Base-by-base conservation (phyloP, 1,140 invertebrate genomes). In the Saccostrea glomerata region DNA sequence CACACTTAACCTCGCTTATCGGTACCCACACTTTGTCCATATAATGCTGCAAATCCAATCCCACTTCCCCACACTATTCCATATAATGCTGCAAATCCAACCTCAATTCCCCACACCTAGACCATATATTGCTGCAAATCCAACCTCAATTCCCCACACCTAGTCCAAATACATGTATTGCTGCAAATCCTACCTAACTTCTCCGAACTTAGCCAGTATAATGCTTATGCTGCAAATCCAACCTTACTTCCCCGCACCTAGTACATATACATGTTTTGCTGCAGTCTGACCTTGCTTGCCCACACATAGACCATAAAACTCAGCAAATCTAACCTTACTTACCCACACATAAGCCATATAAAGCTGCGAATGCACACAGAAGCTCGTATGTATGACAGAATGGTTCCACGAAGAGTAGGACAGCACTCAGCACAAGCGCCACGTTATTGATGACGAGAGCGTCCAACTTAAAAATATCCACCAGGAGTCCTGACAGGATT, bases 271-370 rank as follows among this genome's bases (percentile, higher is more conserved):
- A n/a, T n/a, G n/a, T n/a, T n/a, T 0, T 47, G 47, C 47, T 47
- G 47, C 47, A 47, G 6, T 47, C 47, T 5, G 1, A 47, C 47
- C 90, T 73, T 84, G 97, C 98, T 97, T 96, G 99, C 98, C 98
- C 87, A 99, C 97, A 93, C 98, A 98, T 89, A 99, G 96, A 85
- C 99, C 99, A 47, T 47, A 47, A 3, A 9, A 47, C 6, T 6
- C 47, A 3, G 47, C 9, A 7, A 47, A 47, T 47, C 47, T 5
- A 40, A 98, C 96, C 90, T 73, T 85, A 97, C 98, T 97, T 96
- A 99, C 98, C 98, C 87, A 99, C 97, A 93, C 98, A 98, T 89
- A 99, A 96, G 85, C 99, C 99, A 95, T 99, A 99, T 92, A 98
- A 97, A 83, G 98, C 96, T n/a, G 98, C 96, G 94, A 98, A 97